Evolutionary conservation across 1,140 invertebrate genomes (phyloP), one percentile per base, ranked within the genome.

Genomic region (Camponotus floridanus): DNA sequence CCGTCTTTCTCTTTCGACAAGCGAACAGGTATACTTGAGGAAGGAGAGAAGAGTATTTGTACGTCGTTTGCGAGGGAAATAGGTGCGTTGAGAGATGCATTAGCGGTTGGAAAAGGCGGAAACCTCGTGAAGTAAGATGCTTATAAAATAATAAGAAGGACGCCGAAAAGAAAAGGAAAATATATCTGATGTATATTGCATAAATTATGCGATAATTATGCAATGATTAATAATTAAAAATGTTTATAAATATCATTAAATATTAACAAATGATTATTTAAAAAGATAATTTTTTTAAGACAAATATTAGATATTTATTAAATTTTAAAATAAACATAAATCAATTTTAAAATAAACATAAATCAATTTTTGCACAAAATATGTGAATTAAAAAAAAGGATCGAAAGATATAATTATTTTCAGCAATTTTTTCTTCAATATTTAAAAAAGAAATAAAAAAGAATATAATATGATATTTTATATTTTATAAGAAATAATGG

Each of bases 41-140:
- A 36, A 31, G 26, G 42, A 48, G 59, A 18, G 36, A 39, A 42
- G 31, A 76, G 87, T 86, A 87, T 91, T 89, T 89, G 90, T 74
- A 76, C 65, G 79, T 48, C 76, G 83, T 62, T 90, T 65, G 76
- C 51, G 18, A 57, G 80, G 61, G 68, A 88, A 83, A 71, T 79
- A 45, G 85, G 68, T 59, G 42, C 73, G 90, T 88, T 83, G 73
- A 21, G 68, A 61, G 89, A 81, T 91, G 89, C 90, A 91, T 91
- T 91, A 91, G 90, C 71, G 89, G 87, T 89, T 36, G 74, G 86
- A 84, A 89, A 89, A 91, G 76, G 85, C 48, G 42, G 78, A 21
- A 80, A 57, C 9, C 26, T 80, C 42, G 2, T 2, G 76, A 2
- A 51, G 55, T 59, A 83, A 73, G 39, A 21, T 48, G 57, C n/a